phyloP scores from a whole-genome alignment of 2,888 invertebrate species.

The Sabatieria punctata region DNA sequence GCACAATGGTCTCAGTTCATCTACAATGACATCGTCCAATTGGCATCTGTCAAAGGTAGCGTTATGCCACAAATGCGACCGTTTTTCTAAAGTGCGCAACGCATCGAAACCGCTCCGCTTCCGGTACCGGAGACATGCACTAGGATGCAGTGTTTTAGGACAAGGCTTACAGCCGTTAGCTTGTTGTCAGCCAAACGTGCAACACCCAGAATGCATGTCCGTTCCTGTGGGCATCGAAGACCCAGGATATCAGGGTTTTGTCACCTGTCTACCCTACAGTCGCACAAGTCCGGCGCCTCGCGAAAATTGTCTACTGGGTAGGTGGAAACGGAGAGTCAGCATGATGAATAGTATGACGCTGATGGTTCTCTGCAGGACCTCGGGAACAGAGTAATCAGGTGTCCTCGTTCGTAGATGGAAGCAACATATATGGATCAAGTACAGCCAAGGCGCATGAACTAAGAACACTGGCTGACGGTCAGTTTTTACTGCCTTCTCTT shows the following conservation, averaged over 20 bases:
- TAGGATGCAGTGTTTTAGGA: too few species aligned
- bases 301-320: constrained; percentile 9
- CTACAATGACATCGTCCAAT: constrained; percentile 37
- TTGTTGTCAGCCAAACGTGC: constrained; percentile 52
- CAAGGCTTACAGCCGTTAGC: constrained; percentile 54
- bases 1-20: constrained; percentile 28
- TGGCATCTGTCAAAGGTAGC: constrained; percentile 49
- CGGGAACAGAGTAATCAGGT: constrained; percentile 85
- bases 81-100: too few species aligned
- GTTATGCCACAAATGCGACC: too few species aligned
- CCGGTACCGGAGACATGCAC: too few species aligned
- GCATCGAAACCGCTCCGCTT: too few species aligned
- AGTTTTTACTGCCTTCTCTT: background rate
- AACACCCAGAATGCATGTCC: constrained; percentile 65
- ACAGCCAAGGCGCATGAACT: constrained; percentile 57
- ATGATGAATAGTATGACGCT: background rate
- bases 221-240: constrained; percentile 56
- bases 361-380: constrained; percentile 18
- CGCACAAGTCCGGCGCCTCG: constrained; percentile 44
- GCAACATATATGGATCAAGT: constrained; percentile 76
- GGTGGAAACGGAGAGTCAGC: too few species aligned
- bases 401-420: constrained; percentile 56
- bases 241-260: constrained; percentile 51
- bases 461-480: constrained; percentile 54
- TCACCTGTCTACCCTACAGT: constrained; percentile 60